phyloP scores from a whole-genome alignment of 2,797 vertebrate genomes.

The Miichthys miiuy region DNA sequence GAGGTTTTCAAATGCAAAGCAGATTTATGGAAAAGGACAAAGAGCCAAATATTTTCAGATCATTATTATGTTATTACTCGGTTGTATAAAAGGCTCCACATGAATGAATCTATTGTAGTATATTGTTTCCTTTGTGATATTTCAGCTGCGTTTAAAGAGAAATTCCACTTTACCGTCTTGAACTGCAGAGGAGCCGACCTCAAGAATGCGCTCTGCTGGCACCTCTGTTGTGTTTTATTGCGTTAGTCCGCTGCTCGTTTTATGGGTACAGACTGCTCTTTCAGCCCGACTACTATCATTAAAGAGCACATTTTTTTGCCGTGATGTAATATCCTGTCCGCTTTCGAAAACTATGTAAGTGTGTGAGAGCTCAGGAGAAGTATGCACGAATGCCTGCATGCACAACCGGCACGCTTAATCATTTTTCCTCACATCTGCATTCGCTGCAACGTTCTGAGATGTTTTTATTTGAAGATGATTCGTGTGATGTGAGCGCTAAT shows the following conservation, averaged over 20 bases:
- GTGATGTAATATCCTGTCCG: constrained; percentile 73
- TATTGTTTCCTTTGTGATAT: neutral
- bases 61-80: too few species aligned
- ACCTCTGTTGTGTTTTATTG: constrained; percentile 41
- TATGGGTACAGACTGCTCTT: constrained; percentile 31
- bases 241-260: neutral
- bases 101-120: neutral
- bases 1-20: too few species aligned
- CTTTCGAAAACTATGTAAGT: constrained; percentile 20
- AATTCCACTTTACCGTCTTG: constrained; percentile 11
- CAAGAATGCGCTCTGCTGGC: constrained; percentile 51
- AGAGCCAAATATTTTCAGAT: neutral
- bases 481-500: constrained; percentile 25
- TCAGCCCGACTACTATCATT: constrained; percentile 50
- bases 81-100: neutral
- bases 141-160: constrained; percentile 13
- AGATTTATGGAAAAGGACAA: neutral
- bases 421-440: constrained; percentile 5
- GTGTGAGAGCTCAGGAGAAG: constrained; percentile 23
- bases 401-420: neutral
- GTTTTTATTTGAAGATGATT: constrained; percentile 37
- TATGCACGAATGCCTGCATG: neutral
- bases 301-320: constrained; percentile 53
- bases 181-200: constrained; percentile 11
- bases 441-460: neutral